phyloP scores from a whole-genome alignment of 2,888 invertebrate genomes.

The Hypolimnas misippus region DNA sequence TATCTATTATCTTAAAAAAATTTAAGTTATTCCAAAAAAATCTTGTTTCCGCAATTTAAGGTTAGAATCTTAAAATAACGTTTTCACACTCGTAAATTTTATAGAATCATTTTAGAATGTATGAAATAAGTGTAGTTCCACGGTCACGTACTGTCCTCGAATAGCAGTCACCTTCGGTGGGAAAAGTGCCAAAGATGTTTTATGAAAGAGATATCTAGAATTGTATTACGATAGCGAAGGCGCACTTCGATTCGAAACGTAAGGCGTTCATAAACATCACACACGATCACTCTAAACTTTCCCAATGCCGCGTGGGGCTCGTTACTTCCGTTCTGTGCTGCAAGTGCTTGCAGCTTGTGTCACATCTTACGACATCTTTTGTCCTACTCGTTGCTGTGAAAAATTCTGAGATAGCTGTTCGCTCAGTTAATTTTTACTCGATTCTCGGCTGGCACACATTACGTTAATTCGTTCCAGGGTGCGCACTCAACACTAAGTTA shows the following conservation, averaged over 20 bases:
- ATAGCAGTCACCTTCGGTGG: constrained; percentile 44
- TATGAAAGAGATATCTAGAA: constrained; percentile 44
- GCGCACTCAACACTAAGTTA: constrained; percentile 58
- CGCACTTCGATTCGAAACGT: constrained; percentile 54
- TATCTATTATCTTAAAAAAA: neutral
- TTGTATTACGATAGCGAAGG: constrained; percentile 46
- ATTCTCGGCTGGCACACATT: constrained; percentile 59
- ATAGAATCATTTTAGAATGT: constrained; percentile 4
- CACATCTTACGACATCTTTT: constrained; percentile 37
- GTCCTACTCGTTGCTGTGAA: constrained; percentile 38
- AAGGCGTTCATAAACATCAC: constrained; percentile 59
- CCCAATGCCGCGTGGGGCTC: constrained; percentile 50
- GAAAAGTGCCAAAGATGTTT: constrained; percentile 45
- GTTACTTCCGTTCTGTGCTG: constrained; percentile 44
- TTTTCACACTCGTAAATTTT: neutral
- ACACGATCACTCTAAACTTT: constrained; percentile 55
- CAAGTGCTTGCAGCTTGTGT: constrained; percentile 35
- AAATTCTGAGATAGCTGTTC: constrained; percentile 40
- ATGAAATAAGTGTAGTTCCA: constrained; percentile 19
- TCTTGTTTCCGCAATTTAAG: no score
- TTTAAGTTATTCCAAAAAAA: no score
- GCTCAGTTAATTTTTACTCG: constrained; percentile 57
- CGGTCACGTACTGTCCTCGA: constrained; percentile 43
- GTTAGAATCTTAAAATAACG: neutral
- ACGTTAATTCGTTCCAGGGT: constrained; percentile 60